These are phyloP conservation scores for Salvelinus namaycush DNA, from an alignment of 2,113 vertebrate genomes.

Conservation along the genomic window DNA sequence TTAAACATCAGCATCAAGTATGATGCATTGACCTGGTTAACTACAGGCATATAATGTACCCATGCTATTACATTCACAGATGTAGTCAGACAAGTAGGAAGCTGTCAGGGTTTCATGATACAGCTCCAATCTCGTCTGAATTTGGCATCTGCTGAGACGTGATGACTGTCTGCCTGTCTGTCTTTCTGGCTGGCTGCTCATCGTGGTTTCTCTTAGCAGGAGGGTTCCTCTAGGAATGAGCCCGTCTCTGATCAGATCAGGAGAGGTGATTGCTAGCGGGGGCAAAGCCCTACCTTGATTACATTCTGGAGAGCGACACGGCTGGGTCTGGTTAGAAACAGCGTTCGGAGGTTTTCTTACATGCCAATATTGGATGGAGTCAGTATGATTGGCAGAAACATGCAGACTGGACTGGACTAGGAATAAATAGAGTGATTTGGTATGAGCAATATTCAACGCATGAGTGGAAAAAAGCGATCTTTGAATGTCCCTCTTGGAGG, in stretches of 20 bases:
- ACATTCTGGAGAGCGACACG: too few relatives aligned
- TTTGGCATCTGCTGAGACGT: conserved; percentile 25
- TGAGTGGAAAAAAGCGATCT: background rate
- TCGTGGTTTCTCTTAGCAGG: conserved; percentile 41
- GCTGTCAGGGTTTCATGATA: background rate
- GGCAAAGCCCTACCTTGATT: background rate
- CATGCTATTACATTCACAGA: too few relatives aligned
- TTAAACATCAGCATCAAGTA: too few relatives aligned
- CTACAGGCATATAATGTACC: too few relatives aligned
- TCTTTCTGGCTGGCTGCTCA: conserved; percentile 40
- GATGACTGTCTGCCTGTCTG: conserved; percentile 44
- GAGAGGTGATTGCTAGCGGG: background rate
- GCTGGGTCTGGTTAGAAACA: background rate
- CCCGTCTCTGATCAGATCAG: background rate
- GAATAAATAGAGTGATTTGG: background rate
- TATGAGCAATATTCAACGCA: conserved; percentile 41
- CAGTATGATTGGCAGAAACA: conserved; percentile 20
- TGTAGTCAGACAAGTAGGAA: background rate
- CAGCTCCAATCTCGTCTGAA: background rate
- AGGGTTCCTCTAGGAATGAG: background rate
- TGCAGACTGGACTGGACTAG: background rate
- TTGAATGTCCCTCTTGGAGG: conserved; percentile 34
- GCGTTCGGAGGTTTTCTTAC: background rate
- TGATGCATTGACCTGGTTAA: too few relatives aligned
- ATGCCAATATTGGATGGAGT: background rate